Evolutionary conservation across 2,113 vertebrate genomes (phyloP).

Genomic region (Sander lucioperca): DNA sequence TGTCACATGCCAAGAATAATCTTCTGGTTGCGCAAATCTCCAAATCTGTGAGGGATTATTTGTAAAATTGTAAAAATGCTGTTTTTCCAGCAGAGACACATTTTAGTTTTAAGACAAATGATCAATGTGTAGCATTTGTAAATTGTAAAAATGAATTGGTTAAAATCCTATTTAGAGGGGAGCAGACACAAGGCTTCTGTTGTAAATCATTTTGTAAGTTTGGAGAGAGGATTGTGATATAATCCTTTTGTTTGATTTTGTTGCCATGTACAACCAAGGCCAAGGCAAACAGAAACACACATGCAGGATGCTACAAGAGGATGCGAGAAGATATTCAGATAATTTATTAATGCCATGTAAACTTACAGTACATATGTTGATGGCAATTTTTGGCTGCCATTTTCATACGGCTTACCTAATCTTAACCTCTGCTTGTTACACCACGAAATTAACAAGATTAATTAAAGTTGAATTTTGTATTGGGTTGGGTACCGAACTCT

Average conservation of each 20-base stretch:
- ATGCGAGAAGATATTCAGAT: neutral
- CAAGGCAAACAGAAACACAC: neutral
- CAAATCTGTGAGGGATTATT: constrained; percentile 1
- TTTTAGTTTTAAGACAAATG: constrained; percentile 14
- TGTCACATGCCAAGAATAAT: constrained; percentile 20
- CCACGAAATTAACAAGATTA: neutral
- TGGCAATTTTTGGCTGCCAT: neutral
- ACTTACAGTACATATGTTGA: neutral
- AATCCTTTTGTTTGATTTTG: neutral
- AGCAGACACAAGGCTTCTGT: neutral
- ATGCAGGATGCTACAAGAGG: neutral
- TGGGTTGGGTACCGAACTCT: no score
- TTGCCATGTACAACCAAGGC: neutral
- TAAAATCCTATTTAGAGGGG: neutral
- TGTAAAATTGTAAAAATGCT: neutral
- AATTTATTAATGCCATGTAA: neutral
- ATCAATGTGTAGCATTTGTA: neutral
- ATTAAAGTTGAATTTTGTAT: neutral
- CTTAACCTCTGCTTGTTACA: neutral
- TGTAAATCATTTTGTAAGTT: neutral
- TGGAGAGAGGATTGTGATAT: neutral
- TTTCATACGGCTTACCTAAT: neutral
- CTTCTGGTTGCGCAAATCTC: neutral
- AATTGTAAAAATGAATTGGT: constrained; percentile 1
- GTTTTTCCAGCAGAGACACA: constrained; percentile 3